A percentile compares a stretch with the other conserved stretches of the same genome.
Evolutionary conservation across 2,888 invertebrate species (phyloP).

Genomic region (Eremobia ochroleuca): DNA sequence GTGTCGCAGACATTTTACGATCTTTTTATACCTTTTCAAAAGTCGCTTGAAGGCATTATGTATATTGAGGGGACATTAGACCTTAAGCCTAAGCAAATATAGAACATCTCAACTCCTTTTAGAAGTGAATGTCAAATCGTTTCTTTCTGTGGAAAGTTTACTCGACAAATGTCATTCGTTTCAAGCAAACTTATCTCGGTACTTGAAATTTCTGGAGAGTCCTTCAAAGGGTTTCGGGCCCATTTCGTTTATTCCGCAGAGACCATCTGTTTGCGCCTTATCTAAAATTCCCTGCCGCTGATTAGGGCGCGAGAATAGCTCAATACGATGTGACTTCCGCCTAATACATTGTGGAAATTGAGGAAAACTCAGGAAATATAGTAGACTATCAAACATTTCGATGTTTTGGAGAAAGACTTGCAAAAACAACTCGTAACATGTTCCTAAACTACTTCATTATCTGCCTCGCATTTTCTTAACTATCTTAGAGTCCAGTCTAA

Average conservation of each 20-base stretch:
- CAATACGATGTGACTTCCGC: slow-evolving; percentile 18
- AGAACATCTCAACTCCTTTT: slow-evolving; percentile 47
- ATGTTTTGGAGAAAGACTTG: not conserved
- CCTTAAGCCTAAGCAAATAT: slow-evolving; percentile 54
- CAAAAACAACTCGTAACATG: slow-evolving; percentile 27
- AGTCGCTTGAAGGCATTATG: slow-evolving; percentile 53
- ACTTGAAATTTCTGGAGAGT: slow-evolving; percentile 64
- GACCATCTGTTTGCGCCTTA: slow-evolving; percentile 69
- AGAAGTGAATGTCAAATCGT: slow-evolving; percentile 68
- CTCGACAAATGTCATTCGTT: slow-evolving; percentile 73
- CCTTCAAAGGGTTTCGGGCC: slow-evolving; percentile 74
- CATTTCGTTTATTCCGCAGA: slow-evolving; percentile 74
- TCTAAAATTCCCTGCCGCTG: slow-evolving; percentile 62
- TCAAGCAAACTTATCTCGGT: slow-evolving; percentile 78
- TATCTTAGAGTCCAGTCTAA: not conserved
- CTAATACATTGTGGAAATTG: slow-evolving; percentile 8
- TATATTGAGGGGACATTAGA: slow-evolving; percentile 44
- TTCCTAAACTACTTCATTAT: slow-evolving; percentile 5
- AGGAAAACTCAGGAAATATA: slow-evolving; percentile 28
- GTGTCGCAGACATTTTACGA: slow-evolving; percentile 58
- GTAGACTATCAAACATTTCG: slow-evolving; percentile 1
- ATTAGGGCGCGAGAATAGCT: slow-evolving; percentile 36
- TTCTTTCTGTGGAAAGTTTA: slow-evolving; percentile 63
- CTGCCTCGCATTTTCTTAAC: not conserved
- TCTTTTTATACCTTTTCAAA: slow-evolving; percentile 61